phyloP scores from a whole-genome alignment of 2,888 invertebrate species.

The Eurytoma californica region DNA sequence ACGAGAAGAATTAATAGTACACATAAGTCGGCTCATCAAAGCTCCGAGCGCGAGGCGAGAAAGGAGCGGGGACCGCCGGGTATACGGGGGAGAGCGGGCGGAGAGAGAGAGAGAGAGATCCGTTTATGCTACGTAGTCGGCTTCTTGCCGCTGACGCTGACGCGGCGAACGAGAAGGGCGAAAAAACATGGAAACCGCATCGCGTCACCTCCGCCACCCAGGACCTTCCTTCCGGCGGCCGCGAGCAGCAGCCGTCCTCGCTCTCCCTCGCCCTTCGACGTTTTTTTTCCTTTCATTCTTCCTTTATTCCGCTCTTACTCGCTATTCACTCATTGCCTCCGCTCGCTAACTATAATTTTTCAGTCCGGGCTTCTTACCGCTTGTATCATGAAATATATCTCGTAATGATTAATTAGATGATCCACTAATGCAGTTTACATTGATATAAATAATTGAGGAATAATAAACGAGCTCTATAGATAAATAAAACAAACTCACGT shows the following conservation, averaged over 20 bases:
- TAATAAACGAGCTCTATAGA: too few relatives aligned
- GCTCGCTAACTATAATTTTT: not conserved
- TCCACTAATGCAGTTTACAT: too few relatives aligned
- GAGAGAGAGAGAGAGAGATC: not conserved
- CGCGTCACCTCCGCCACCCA: slow-evolving; percentile 69
- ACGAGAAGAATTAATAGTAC: too few relatives aligned
- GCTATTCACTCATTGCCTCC: not conserved
- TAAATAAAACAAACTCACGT: too few relatives aligned
- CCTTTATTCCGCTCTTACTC: slow-evolving; percentile 15
- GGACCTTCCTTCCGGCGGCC: slow-evolving; percentile 71
- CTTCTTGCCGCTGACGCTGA: slow-evolving; percentile 45
- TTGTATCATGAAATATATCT: too few relatives aligned
- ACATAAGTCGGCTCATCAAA: not conserved
- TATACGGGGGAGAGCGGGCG: not conserved
- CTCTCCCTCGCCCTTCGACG: too few relatives aligned
- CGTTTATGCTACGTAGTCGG: slow-evolving; percentile 3
- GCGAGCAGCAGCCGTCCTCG: slow-evolving; percentile 1
- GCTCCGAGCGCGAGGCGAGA: not conserved
- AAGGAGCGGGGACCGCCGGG: not conserved
- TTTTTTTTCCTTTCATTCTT: slow-evolving; percentile 7
- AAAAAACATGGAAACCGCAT: slow-evolving; percentile 77
- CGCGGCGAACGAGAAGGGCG: slow-evolving; percentile 65
- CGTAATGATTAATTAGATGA: too few relatives aligned
- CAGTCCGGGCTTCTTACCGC: not conserved
- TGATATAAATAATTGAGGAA: too few relatives aligned